phyloP scores from a whole-genome alignment of 2,113 vertebrate genomes.

The Dicerorhinus sumatrensis region DNA sequence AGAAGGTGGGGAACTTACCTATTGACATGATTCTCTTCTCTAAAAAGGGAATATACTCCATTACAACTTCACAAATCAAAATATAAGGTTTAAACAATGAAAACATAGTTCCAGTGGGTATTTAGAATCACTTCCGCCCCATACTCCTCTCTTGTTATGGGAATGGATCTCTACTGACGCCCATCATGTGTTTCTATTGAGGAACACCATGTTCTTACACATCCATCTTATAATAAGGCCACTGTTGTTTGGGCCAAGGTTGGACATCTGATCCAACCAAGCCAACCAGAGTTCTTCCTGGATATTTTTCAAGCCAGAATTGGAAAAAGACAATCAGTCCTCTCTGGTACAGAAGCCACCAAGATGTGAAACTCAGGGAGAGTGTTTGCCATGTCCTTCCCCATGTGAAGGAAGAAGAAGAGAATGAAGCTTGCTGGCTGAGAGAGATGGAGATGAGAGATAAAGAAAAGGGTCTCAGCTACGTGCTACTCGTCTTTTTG shows the following conservation, averaged over 20 bases:
- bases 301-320: constrained; percentile 26
- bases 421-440: neutral
- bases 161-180: neutral
- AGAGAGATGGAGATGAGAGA: neutral
- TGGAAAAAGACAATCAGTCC: neutral
- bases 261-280: neutral
- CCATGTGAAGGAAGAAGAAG: neutral
- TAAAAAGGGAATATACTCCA: neutral
- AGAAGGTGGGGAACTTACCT: neutral
- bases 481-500: neutral
- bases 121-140: neutral
- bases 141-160: neutral
- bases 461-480: neutral
- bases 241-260: neutral
- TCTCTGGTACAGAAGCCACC: neutral
- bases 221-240: neutral
- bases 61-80: constrained; percentile 19
- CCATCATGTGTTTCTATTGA: too few species aligned
- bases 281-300: neutral
- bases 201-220: rapidly evolving
- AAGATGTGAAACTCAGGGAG: neutral
- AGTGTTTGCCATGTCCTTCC: neutral
- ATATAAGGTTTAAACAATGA: neutral
- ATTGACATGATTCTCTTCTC: neutral
- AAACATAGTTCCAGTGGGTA: neutral